phyloP scores from a whole-genome alignment of 2,113 vertebrate genomes.

The Rhadina sibilatrix region DNA sequence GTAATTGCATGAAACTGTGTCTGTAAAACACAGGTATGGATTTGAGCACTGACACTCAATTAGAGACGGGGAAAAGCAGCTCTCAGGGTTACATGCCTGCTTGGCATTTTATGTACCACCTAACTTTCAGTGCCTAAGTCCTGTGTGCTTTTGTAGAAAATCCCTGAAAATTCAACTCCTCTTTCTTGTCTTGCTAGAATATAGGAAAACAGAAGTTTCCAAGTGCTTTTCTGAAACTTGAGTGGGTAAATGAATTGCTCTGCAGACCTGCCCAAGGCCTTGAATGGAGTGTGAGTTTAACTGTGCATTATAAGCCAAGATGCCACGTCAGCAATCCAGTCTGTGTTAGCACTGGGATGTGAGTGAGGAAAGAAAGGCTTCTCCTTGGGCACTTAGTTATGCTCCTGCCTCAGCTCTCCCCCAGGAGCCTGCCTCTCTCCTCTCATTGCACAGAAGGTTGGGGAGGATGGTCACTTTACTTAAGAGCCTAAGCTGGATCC shows the following conservation, averaged over 20 bases:
- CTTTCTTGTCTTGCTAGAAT: not conserved
- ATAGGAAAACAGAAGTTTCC: not conserved
- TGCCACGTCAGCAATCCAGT: accelerated
- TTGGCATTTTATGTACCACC: not conserved
- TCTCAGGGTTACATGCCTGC: accelerated
- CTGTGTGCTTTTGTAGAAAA: not conserved
- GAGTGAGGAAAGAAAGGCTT: not conserved
- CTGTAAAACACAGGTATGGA: not conserved
- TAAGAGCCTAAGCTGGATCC: not conserved
- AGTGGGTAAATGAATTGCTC: not conserved
- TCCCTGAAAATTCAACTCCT: not conserved
- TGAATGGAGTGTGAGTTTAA: not conserved
- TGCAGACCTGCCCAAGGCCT: not conserved
- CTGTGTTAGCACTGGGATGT: not conserved
- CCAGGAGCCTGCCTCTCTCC: not conserved
- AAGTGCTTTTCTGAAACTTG: not conserved
- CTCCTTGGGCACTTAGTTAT: not conserved
- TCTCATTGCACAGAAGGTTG: not conserved
- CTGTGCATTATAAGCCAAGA: not conserved
- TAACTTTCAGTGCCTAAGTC: not conserved
- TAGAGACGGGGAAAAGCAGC: not conserved
- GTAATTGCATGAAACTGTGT: not conserved
- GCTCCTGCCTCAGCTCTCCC: accelerated
- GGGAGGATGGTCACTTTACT: not conserved
- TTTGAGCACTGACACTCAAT: not conserved